A percentile compares a stretch with the other conserved stretches of the same genome.
These are phyloP conservation scores for Falco peregrinus DNA, from an alignment of 2,797 vertebrate species.

Conservation along the genomic window DNA sequence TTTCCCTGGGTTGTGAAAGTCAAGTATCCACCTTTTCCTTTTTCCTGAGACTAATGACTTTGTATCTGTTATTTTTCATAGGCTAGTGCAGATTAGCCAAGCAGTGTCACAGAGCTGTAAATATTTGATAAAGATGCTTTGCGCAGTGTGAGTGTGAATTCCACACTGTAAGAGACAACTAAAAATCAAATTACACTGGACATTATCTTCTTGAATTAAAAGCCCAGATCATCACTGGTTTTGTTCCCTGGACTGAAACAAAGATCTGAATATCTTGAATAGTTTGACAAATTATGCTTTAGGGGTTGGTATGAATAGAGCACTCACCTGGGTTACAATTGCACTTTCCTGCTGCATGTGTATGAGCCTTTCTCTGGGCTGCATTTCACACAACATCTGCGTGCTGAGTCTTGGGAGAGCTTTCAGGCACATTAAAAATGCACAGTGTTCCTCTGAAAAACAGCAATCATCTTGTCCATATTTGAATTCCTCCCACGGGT, in stretches of 20 bases:
- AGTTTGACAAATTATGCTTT: neutral
- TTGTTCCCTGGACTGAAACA: neutral
- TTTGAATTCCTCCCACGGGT: neutral
- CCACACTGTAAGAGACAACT: neutral
- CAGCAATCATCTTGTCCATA: neutral
- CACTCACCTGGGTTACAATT: neutral
- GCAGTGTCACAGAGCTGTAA: neutral
- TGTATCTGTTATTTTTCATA: neutral
- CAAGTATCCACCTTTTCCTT: neutral
- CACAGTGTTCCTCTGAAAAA: neutral
- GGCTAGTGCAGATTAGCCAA: neutral
- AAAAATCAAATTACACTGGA: neutral
- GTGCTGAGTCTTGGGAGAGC: neutral
- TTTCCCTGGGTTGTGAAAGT: neutral
- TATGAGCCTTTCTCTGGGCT: neutral
- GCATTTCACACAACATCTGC: neutral
- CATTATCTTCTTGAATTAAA: neutral
- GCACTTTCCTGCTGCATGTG: neutral
- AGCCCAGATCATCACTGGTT: neutral
- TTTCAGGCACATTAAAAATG: neutral
- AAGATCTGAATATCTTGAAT: neutral
- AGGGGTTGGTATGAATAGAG: neutral
- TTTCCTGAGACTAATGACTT: neutral
- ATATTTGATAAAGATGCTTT: conserved; percentile 9
- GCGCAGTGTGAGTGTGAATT: neutral